Evolutionary conservation across 35 echinoderm and acorn worm genomes (phyloP), one percentile per base, ranked within the genome.

Genomic region (Apostichopus japonicus): DNA sequence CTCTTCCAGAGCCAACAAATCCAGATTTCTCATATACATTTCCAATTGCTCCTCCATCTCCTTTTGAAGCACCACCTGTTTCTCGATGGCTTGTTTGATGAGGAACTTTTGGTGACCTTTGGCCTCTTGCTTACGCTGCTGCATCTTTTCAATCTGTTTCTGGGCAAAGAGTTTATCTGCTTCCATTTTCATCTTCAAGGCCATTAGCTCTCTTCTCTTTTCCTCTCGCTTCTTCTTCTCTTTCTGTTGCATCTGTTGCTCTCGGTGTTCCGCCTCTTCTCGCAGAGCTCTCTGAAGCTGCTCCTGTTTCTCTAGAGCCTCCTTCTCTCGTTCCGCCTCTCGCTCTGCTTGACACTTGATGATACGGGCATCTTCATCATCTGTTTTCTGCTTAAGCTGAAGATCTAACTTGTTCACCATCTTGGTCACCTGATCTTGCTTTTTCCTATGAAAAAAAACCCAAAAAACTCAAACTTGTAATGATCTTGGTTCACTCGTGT

Each of bases 331-430:
- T 7, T 61, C 86, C 8, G 87, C 96, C 53, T 98, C 96, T 51
- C 93, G 65, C 61, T 98, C 94, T 6, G 79, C 86, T 4, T 96
- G 94, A 8, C 94, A 92, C 51, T 87, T 86, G 62, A 91, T 86
- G 77, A 98, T 98, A 16, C 96, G 94, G 53, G 94, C 94, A 93
- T 98, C 96, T 77, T 98, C 96, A 91, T 98, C 92, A 91, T 98
- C 96, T 52, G 79, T 90, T 82, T 92, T 94, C 67, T 92, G 90
- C 78, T 95, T 95, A 1, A 96, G 94, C 77, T 95, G 94, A 65
- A 65, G 54, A 17, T 98, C 94, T 11, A 98, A 90, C n/a, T 94
- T 91, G 78, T 92, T 86, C 15, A 98, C 94, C 96, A 98, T 98
- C 24, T 88, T 92, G 52, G 84, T 96, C 4, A 95, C 90, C 55